phyloP scores from a whole-genome alignment of 2,888 invertebrate species.

The Orthosia incerta region DNA sequence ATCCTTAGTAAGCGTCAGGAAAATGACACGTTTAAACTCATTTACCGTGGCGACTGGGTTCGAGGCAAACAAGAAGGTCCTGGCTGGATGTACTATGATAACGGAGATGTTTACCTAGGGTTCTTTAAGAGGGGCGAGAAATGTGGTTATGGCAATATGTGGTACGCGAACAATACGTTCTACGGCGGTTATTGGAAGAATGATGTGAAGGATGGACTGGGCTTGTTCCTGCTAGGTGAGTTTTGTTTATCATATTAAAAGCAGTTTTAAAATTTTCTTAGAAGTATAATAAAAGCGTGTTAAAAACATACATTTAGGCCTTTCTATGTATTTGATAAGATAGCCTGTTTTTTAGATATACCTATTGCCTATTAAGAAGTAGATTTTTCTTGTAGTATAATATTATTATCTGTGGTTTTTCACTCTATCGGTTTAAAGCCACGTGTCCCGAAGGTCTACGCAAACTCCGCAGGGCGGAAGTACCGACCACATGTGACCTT shows the following conservation, averaged over 20 bases:
- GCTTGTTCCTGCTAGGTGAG: constrained; percentile 89
- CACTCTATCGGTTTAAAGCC: not conserved
- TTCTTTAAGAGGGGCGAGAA: constrained; percentile 87
- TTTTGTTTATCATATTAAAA: not conserved
- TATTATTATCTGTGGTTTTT: too few species aligned
- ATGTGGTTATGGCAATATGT: constrained; percentile 92
- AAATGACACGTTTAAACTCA: constrained; percentile 84
- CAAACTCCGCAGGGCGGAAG: constrained; percentile 35
- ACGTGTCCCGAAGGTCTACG: constrained; percentile 6
- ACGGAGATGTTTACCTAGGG: constrained; percentile 92
- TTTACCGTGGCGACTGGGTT: constrained; percentile 92
- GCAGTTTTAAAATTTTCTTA: not conserved
- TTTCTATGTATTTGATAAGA: too few species aligned
- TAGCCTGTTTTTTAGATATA: too few species aligned
- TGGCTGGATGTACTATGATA: constrained; percentile 90
- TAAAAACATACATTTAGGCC: too few species aligned
- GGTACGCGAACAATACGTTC: constrained; percentile 90
- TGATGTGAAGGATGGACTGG: constrained; percentile 87
- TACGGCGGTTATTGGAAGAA: constrained; percentile 92
- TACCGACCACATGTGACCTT: constrained; percentile 40
- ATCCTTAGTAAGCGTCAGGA: constrained; percentile 82
- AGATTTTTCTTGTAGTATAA: too few species aligned
- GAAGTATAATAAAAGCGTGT: too few species aligned
- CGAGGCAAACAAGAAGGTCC: constrained; percentile 90
- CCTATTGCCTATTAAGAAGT: too few species aligned